Base-by-base conservation (phyloP, 2,797 vertebrate species). In the Tarsius wallacei region DNA sequence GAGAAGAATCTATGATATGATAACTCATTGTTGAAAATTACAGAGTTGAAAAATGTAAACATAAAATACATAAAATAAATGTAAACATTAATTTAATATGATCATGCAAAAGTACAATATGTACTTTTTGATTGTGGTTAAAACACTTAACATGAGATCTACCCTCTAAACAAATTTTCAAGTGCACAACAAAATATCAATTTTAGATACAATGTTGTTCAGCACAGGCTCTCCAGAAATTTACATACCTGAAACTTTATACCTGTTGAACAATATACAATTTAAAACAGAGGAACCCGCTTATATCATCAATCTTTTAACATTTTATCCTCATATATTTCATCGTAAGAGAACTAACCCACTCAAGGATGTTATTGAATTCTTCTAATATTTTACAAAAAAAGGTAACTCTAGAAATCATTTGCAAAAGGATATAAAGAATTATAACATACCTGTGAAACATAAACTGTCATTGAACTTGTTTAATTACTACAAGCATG, bases 311-410 rank as follows among this genome's bases (percentile, higher is more conserved):
- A 14, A 49, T 68, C 24, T 68, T 78, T 74, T 51, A 42, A 85
- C 31, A 59, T 93, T 66, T 84, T 78, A 87, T 47, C 28, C 17
- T 88, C 88, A 78, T 81, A 77, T 71, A 71, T 2, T 47, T 88
- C 26, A n/a, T 42, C 64, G 66, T 91, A 84, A 89, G 73, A 87
- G 7, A 77, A 51, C 77, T 57, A 93, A 78, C 5, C 21, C 26
- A 71, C 42, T 11, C 31, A 94, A 80, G 66, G 16, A 85, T 91
- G 10, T 84, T 53, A 47, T 7, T 64, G 17, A 87, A 51, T 81
- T 77, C 93, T 76, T 83, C 21, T 95, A 57, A 68, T 82, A n/a
- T 87, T 93, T 86, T 87, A 71, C 16, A 47, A 47, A 87, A 87
- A 95, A 47, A 9, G 0, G 17, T 87, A 71, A 74, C 13, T 74